These are phyloP conservation scores for Gambelia wislizenii DNA, from an alignment of 2,797 vertebrate genomes.

Conservation along the genomic window DNA sequence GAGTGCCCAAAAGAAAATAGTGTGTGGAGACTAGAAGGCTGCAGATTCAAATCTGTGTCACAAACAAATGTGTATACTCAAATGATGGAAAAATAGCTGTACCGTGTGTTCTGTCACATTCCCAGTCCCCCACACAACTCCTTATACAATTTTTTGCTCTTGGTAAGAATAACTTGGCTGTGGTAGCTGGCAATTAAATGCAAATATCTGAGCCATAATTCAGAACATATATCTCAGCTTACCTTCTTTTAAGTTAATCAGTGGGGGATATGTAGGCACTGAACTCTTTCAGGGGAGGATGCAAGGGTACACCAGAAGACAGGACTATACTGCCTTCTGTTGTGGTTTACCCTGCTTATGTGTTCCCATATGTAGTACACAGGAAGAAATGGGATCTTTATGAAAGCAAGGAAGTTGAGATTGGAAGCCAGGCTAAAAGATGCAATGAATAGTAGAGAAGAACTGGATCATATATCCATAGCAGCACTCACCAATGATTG, in stretches of 20 bases:
- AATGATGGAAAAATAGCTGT: no score
- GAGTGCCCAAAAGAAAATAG: not conserved
- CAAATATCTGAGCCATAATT: not conserved
- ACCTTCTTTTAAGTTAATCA: not conserved
- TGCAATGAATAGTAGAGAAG: not conserved
- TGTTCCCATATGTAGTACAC: not conserved
- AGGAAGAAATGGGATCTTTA: not conserved
- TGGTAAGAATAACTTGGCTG: not conserved
- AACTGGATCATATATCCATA: conserved; percentile 3
- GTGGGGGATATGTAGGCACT: not conserved
- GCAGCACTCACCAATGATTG: not conserved
- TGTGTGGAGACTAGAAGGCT: not conserved
- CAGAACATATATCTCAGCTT: not conserved
- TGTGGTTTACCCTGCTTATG: not conserved
- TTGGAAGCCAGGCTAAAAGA: not conserved
- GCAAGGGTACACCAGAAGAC: not conserved
- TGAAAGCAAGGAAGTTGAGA: not conserved
- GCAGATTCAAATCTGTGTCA: not conserved
- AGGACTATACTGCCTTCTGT: not conserved
- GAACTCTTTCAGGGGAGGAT: not conserved
- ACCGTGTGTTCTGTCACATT: not conserved
- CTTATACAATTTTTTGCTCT: not conserved
- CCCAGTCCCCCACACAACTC: not conserved
- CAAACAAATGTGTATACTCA: not conserved
- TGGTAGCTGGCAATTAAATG: not conserved